Evolutionary conservation across 2,113 vertebrate species (phyloP).

Genomic region (Rynchops niger): DNA sequence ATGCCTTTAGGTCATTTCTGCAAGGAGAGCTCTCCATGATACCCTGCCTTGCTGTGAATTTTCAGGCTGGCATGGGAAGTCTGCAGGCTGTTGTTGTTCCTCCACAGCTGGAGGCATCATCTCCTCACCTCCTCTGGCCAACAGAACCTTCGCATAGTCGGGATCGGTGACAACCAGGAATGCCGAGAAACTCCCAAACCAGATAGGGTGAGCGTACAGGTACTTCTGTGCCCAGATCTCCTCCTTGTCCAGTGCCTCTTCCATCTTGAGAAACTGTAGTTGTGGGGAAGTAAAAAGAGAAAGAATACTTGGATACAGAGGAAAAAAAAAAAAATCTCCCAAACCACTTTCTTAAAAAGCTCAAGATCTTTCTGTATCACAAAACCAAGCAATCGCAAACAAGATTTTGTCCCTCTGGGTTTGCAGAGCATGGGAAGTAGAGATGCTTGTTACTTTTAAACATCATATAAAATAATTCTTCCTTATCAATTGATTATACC

Average conservation of each 20-base stretch:
- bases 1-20: background rate
- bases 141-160: conserved; percentile 78
- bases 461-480: background rate
- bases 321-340: background rate
- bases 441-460: background rate
- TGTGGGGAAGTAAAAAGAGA: background rate
- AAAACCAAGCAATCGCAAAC: background rate
- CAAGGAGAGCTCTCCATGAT: background rate
- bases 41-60: background rate
- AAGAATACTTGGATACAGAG: background rate
- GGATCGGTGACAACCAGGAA: conserved; percentile 75
- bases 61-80: background rate
- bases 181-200: conserved; percentile 77
- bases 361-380: background rate
- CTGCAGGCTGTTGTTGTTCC: background rate
- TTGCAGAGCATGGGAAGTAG: background rate
- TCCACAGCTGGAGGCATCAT: background rate
- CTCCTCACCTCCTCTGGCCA: conserved; percentile 79
- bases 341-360: background rate
- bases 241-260: background rate
- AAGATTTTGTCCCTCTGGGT: background rate
- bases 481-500: background rate
- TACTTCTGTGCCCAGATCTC: conserved; percentile 69
- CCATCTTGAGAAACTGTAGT: conserved; percentile 33
- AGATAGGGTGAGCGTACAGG: conserved; percentile 66